These are phyloP conservation scores for Nomada ruficornis DNA, from an alignment of 2,888 invertebrate species.

Conservation along the genomic window DNA sequence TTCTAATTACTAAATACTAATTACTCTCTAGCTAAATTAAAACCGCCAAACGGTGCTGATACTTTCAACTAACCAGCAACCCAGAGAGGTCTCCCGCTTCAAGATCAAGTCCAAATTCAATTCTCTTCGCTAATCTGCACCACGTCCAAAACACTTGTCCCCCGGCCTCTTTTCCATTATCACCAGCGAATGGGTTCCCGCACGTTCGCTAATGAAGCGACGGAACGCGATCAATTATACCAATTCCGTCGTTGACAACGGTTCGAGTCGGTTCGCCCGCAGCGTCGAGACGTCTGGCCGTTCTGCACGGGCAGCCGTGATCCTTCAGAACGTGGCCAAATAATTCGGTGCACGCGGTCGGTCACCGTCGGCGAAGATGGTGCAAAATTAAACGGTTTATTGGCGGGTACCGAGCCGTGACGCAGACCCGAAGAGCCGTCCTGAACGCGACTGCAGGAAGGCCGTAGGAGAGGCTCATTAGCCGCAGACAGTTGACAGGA, in stretches of 20 bases:
- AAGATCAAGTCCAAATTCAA: neutral
- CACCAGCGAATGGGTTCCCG: neutral
- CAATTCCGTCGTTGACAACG: constrained; percentile 10
- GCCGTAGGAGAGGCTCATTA: constrained; percentile 70
- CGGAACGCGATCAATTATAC: constrained; percentile 3
- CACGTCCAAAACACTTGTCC: neutral
- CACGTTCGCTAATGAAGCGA: neutral
- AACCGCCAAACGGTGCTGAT: too few species aligned
- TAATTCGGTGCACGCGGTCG: neutral
- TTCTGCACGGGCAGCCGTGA: neutral
- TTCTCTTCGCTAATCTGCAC: neutral
- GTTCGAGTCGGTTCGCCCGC: neutral
- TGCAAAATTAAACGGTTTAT: constrained; percentile 68
- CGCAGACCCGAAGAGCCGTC: constrained; percentile 39
- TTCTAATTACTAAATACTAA: too few species aligned
- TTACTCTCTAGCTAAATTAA: too few species aligned
- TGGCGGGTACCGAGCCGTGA: constrained; percentile 66
- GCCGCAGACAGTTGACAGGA: constrained; percentile 69
- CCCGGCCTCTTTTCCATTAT: neutral
- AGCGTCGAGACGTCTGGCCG: constrained; percentile 3
- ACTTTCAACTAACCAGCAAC: too few species aligned
- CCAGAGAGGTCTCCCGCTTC: too few species aligned
- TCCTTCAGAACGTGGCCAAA: neutral
- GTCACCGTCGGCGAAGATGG: neutral
- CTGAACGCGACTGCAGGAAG: constrained; percentile 49